Conservation (phyloP, 2,888 invertebrate species). For the Nesidiocoris tenuis region DNA sequence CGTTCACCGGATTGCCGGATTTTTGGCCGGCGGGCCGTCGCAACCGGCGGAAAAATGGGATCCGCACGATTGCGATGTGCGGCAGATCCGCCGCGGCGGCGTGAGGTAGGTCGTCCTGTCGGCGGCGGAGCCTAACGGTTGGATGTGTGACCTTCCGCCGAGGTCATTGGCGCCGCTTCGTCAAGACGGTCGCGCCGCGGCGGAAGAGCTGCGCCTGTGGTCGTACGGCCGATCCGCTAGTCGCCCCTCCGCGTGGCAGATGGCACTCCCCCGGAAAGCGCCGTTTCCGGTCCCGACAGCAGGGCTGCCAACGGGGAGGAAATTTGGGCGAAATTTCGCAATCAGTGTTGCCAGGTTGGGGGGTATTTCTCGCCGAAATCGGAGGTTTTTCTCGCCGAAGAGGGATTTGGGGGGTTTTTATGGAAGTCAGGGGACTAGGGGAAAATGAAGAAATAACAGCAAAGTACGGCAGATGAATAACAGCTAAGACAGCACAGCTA, state of each 20-base stretch:
- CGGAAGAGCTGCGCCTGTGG: not conserved
- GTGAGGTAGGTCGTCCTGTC: constrained; percentile 35
- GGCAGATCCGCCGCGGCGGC: not conserved
- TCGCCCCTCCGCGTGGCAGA: constrained; percentile 17
- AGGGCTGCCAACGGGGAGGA: not conserved
- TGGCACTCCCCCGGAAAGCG: constrained; percentile 27
- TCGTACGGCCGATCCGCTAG: not conserved
- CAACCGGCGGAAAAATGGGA: too few relatives aligned
- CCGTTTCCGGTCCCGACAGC: not conserved
- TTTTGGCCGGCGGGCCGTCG: too few relatives aligned
- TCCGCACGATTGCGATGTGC: not conserved
- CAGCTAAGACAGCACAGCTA: too few relatives aligned
- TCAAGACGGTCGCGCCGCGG: constrained; percentile 25
- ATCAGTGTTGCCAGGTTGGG: too few relatives aligned
- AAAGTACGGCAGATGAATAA: too few relatives aligned
- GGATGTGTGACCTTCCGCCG: constrained; percentile 40
- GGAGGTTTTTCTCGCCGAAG: too few relatives aligned
- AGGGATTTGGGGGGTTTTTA: too few relatives aligned
- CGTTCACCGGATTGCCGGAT: too few relatives aligned
- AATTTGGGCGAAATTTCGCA: too few relatives aligned
- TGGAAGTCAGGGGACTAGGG: too few relatives aligned
- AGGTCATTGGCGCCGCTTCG: constrained; percentile 39
- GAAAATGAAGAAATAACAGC: too few relatives aligned
- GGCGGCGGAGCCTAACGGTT: constrained; percentile 29
- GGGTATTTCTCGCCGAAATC: too few relatives aligned